Conservation (phyloP, 2,113 vertebrate species). For the Atlantisia rogersi region DNA sequence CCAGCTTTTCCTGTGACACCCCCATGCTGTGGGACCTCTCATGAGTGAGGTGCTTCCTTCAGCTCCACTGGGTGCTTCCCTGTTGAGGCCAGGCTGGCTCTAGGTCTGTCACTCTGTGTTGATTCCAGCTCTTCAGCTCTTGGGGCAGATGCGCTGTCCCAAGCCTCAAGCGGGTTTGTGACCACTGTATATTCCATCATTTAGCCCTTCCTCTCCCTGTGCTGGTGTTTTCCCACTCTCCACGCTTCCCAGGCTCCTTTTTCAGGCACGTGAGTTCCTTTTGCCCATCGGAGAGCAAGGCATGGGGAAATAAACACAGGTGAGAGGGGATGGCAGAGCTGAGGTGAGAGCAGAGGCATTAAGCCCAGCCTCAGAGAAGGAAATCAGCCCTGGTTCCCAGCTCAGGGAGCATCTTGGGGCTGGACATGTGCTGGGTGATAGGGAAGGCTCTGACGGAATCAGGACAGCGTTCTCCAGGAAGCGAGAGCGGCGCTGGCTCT, state of each 20-base stretch:
- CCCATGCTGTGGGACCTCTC: background rate
- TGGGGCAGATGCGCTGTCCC: background rate
- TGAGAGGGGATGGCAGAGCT: background rate
- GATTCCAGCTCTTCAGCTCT: background rate
- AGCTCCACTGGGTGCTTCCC: background rate
- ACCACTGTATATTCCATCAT: background rate
- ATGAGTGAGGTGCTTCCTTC: background rate
- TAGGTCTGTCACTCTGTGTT: background rate
- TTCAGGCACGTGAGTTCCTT: background rate
- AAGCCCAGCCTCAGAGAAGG: background rate
- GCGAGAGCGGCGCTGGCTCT: rapidly evolving
- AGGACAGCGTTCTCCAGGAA: background rate
- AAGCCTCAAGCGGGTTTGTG: background rate
- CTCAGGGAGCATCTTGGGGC: background rate
- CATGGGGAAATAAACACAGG: rapidly evolving
- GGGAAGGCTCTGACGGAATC: background rate
- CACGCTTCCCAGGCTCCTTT: background rate
- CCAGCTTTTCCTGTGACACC: background rate
- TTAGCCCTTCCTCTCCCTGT: background rate
- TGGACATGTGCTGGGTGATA: background rate
- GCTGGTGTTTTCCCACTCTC: background rate
- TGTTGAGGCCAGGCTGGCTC: background rate
- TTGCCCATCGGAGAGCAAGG: background rate
- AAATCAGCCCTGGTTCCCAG: background rate
- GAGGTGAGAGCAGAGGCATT: background rate